Percentiles rank a stretch among this genome's conserved stretches.
These are phyloP conservation scores for Mesoligia furuncula DNA, from an alignment of 2,888 invertebrate genomes.

Conservation along the genomic window DNA sequence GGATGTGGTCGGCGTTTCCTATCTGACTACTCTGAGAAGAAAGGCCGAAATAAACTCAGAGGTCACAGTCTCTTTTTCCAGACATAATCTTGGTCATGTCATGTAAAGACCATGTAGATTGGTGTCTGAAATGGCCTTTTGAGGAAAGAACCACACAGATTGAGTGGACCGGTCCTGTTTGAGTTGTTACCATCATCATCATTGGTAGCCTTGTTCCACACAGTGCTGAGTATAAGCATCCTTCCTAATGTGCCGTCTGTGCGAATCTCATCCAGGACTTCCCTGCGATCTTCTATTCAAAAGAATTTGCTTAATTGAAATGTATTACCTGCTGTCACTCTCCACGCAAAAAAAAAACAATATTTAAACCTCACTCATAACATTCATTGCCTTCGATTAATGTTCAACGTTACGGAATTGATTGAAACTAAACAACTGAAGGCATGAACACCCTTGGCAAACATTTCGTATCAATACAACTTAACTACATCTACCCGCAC, in stretches of 20 bases:
- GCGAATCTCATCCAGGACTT: not conserved
- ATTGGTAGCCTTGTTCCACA: not conserved
- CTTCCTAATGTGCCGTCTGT: not conserved
- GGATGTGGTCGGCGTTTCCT: too few species aligned
- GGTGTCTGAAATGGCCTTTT: too few species aligned
- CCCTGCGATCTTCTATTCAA: not conserved
- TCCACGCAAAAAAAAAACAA: not conserved
- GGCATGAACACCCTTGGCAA: not conserved
- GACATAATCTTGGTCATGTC: too few species aligned
- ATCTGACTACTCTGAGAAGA: too few species aligned
- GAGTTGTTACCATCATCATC: not conserved
- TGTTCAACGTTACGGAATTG: not conserved
- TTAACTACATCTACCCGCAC: not conserved
- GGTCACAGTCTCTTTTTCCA: too few species aligned
- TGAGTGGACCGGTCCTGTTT: not conserved
- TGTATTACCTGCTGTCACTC: not conserved
- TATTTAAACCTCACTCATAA: not conserved
- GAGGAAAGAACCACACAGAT: too few species aligned
- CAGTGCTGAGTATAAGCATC: not conserved
- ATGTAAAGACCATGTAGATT: too few species aligned
- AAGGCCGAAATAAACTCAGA: too few species aligned
- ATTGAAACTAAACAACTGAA: not conserved
- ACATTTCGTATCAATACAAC: not conserved
- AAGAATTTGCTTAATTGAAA: not conserved
- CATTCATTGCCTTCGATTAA: not conserved